Conservation (phyloP, 2,797 vertebrate genomes). For the Pteronotus mesoamericanus region DNA sequence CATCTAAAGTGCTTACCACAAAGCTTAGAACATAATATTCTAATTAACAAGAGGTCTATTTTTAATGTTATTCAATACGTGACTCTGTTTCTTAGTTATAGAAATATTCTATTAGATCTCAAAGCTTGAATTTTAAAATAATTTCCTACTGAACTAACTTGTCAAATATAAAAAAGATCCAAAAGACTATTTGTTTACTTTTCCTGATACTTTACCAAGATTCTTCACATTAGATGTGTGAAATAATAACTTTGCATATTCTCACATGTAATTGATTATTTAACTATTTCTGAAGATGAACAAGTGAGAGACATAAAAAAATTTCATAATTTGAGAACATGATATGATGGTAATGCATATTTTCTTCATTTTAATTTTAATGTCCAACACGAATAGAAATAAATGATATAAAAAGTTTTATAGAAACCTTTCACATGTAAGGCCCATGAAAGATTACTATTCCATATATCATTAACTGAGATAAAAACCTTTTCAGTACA, state of each 20-base stretch:
- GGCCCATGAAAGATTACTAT: not conserved
- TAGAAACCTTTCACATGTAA: not conserved
- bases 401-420: not conserved
- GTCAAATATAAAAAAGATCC: not conserved
- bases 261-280: constrained; percentile 77
- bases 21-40: not conserved
- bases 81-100: not conserved
- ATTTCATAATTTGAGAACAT: constrained; percentile 40
- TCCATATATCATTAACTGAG: not conserved
- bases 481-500: not conserved
- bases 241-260: constrained; percentile 71
- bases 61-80: not conserved
- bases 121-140: not conserved
- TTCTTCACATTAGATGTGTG: constrained; percentile 73
- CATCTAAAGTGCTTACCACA: not conserved
- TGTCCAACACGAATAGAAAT: not conserved
- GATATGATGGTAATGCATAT: constrained; percentile 40
- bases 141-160: not conserved
- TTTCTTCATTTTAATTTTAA: constrained; percentile 64
- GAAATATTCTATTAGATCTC: not conserved
- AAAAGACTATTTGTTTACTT: not conserved
- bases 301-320: constrained; percentile 19
- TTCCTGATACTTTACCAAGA: constrained; percentile 51
- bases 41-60: not conserved
- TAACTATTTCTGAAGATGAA: constrained; percentile 66